phyloP scores from a whole-genome alignment of 53 echinoderm and acorn worm species.

The Luidia sarsii region DNA sequence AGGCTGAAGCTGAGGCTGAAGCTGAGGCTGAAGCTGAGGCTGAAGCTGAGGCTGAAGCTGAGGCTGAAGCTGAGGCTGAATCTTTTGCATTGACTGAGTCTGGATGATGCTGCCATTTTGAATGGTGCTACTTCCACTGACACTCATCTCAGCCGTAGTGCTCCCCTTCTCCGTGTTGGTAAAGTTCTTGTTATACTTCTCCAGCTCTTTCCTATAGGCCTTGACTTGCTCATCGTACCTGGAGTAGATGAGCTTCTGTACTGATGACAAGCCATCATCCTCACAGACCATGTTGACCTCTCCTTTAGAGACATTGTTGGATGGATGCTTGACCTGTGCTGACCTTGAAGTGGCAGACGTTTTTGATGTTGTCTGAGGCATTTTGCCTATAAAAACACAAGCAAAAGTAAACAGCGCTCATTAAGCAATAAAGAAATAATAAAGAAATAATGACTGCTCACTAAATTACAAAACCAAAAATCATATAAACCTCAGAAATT shows the following conservation, averaged over 20 bases:
- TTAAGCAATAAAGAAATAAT: not conserved
- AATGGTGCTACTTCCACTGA: not conserved
- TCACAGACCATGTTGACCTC: slow-evolving; percentile 61
- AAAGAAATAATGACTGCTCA: no score
- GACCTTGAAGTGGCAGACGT: not conserved
- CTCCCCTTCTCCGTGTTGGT: not conserved
- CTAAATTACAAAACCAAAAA: no score
- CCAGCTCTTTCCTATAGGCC: slow-evolving; percentile 37
- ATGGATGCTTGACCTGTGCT: no score
- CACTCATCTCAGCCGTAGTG: not conserved
- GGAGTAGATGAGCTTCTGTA: slow-evolving; percentile 53
- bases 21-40: not conserved
- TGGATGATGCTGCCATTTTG: slow-evolving; percentile 6
- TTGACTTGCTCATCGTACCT: slow-evolving; percentile 30
- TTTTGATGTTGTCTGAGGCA: slow-evolving; percentile 17
- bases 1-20: not conserved
- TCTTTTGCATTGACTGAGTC: not conserved
- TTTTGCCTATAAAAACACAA: not conserved
- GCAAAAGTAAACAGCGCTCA: not conserved
- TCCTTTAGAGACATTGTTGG: slow-evolving; percentile 6
- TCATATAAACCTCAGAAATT: no score
- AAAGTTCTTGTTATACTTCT: slow-evolving; percentile 58
- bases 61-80: not conserved
- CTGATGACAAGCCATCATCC: slow-evolving; percentile 51
- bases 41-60: not conserved